Evolutionary conservation across 1,140 invertebrate genomes (phyloP).

Genomic region (Sipha flava): DNA sequence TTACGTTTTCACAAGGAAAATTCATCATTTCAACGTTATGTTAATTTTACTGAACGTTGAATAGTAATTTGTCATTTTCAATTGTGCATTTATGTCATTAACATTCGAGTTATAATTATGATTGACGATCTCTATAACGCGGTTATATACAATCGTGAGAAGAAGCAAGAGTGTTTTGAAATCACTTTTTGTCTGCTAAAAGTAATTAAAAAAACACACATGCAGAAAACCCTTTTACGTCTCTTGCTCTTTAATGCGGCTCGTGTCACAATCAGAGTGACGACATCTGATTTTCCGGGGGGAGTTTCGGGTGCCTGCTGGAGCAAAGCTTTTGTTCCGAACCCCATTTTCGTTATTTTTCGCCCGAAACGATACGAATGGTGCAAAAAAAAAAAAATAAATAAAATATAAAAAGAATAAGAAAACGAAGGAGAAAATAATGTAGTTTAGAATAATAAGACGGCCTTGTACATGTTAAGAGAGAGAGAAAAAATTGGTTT

Average conservation of each 20-base stretch:
- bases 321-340: background rate
- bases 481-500: background rate
- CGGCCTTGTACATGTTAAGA: background rate
- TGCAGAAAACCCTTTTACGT: background rate
- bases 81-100: background rate
- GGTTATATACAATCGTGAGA: background rate
- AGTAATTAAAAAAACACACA: slow-evolving; percentile 23
- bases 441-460: slow-evolving; percentile 22
- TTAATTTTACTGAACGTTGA: background rate
- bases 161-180: background rate
- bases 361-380: background rate
- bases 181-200: slow-evolving; percentile 7
- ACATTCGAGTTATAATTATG: slow-evolving; percentile 16
- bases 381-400: background rate
- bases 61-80: background rate
- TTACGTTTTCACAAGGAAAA: background rate
- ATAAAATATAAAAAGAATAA: background rate
- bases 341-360: background rate
- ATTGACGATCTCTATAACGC: slow-evolving; percentile 13
- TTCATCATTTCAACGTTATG: background rate
- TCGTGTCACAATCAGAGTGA: background rate
- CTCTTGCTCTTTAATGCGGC: background rate
- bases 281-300: background rate
- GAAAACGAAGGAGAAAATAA: slow-evolving; percentile 6
- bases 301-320: background rate